These are phyloP conservation scores for Steatornis caripensis DNA, from an alignment of 2,113 vertebrate species.

Conservation along the genomic window DNA sequence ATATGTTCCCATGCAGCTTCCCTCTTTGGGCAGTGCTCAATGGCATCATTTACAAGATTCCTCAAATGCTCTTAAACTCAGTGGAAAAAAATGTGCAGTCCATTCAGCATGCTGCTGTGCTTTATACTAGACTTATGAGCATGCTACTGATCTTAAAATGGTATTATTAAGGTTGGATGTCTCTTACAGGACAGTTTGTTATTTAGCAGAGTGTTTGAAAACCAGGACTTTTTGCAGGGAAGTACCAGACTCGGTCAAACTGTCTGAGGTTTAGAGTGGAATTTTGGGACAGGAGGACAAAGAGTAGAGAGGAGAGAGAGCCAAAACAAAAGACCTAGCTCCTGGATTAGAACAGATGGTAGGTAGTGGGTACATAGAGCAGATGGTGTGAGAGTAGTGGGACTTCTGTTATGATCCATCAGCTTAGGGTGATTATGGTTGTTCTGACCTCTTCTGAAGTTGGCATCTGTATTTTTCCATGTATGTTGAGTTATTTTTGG, in stretches of 20 bases:
- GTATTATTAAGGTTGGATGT: not conserved
- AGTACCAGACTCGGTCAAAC: not conserved
- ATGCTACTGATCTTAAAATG: not conserved
- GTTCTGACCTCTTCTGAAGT: not conserved
- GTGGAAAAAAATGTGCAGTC: not conserved
- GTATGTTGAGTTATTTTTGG: not conserved
- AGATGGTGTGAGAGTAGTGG: not conserved
- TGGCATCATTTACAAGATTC: not conserved
- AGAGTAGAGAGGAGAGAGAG: not conserved
- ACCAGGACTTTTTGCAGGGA: not conserved
- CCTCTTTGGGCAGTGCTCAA: not conserved
- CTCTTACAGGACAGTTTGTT: not conserved
- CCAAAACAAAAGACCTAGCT: not conserved
- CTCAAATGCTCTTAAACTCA: not conserved
- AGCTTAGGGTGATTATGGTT: not conserved
- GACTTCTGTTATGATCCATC: not conserved
- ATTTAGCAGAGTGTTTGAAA: not conserved
- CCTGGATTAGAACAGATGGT: not conserved
- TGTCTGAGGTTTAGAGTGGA: not conserved
- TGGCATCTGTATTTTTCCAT: not conserved
- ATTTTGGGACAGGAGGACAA: not conserved
- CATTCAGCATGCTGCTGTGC: not conserved
- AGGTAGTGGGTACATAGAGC: not conserved
- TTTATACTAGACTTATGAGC: not conserved
- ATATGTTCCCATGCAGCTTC: constrained; percentile 13